Evolutionary conservation across 2,888 invertebrate genomes (phyloP).

Genomic region (Trichopria drosophilae): DNA sequence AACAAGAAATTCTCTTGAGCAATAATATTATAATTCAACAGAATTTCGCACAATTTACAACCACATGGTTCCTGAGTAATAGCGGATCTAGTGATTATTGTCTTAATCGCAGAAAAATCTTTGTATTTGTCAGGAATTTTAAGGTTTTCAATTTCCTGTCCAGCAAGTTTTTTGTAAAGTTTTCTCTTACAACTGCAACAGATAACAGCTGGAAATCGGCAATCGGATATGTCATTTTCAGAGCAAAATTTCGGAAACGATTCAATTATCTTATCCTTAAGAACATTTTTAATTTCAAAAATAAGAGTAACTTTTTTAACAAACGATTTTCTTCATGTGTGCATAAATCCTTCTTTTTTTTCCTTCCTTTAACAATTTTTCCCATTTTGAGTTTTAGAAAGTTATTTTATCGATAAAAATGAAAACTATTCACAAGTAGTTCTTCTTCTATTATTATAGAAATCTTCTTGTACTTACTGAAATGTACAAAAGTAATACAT

Average conservation of each 20-base stretch:
- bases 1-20: no score
- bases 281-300: constrained; percentile 3
- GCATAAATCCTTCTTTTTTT: not conserved
- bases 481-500: constrained; percentile 3
- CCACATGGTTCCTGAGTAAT: no score
- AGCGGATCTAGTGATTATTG: no score
- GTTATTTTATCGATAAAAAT: not conserved
- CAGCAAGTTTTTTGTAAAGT: no score
- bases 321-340: constrained; percentile 3
- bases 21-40: no score
- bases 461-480: not conserved
- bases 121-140: no score
- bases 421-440: not conserved
- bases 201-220: no score
- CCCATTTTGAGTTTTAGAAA: constrained; percentile 2
- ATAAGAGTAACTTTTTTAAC: not conserved
- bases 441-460: not conserved
- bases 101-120: no score
- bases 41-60: no score
- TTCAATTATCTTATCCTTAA: constrained; percentile 2
- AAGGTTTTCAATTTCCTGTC: no score
- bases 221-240: constrained; percentile 4
- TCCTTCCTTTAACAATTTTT: constrained; percentile 4
- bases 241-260: constrained; percentile 3
- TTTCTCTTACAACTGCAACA: no score